Conservation (phyloP, 2,888 invertebrate species). For the Imbricaverruca yamaguchii region DNA sequence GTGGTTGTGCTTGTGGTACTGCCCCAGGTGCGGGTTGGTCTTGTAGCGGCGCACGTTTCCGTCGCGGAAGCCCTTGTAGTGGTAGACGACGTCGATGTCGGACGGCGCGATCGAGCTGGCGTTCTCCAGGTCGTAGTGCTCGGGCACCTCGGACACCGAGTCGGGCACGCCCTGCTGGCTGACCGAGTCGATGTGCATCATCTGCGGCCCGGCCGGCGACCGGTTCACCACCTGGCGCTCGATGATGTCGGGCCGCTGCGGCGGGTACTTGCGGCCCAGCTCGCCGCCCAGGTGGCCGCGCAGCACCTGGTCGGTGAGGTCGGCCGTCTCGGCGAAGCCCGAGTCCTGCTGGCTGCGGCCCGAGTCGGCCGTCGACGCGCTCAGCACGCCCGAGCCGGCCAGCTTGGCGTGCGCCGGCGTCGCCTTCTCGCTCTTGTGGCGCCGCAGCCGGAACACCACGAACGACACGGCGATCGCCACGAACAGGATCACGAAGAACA, state of each 20-base stretch:
- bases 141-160: slow-evolving; percentile 72
- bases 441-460: slow-evolving; percentile 79
- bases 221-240: slow-evolving; percentile 80
- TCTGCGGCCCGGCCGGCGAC: slow-evolving; percentile 53
- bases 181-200: slow-evolving; percentile 33
- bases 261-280: slow-evolving; percentile 79
- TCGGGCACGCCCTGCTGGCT: slow-evolving; percentile 36
- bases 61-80: slow-evolving; percentile 87
- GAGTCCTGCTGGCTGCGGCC: slow-evolving; percentile 33
- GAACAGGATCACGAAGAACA: slow-evolving; percentile 82
- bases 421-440: slow-evolving; percentile 77
- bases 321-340: slow-evolving; percentile 34
- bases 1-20: slow-evolving; percentile 55
- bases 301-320: slow-evolving; percentile 40
- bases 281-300: slow-evolving; percentile 66
- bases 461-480: slow-evolving; percentile 85
- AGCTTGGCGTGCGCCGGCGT: slow-evolving; percentile 46
- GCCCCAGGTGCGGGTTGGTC: slow-evolving; percentile 57
- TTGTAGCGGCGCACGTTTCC: slow-evolving; percentile 75
- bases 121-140: slow-evolving; percentile 93
- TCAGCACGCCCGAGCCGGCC: slow-evolving; percentile 32
- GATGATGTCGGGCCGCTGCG: slow-evolving; percentile 87
- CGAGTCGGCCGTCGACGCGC: slow-evolving; percentile 39
- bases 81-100: slow-evolving; percentile 92
- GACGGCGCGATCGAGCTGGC: slow-evolving; percentile 96